Conservation (phyloP, 2,888 invertebrate species). For the Dynastes tityus region DNA sequence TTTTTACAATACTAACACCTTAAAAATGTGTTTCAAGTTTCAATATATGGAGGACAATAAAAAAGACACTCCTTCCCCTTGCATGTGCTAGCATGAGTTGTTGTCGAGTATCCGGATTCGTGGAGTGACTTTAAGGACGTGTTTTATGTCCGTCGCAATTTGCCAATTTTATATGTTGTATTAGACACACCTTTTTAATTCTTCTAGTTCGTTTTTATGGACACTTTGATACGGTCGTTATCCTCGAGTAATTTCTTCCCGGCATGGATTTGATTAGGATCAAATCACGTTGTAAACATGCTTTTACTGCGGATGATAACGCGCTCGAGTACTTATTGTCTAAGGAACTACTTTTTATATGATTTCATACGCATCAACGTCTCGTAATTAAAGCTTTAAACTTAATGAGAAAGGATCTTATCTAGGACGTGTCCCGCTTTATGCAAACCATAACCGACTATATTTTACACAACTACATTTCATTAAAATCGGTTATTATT, state of each 20-base stretch:
- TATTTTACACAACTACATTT: too few species aligned
- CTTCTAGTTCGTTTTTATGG: slow-evolving; percentile 25
- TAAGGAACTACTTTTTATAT: neutral
- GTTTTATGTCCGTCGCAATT: slow-evolving; percentile 14
- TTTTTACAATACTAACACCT: too few species aligned
- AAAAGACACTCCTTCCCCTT: too few species aligned
- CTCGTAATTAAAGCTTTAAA: too few species aligned
- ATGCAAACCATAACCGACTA: too few species aligned
- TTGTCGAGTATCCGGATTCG: too few species aligned
- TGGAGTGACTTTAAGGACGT: neutral
- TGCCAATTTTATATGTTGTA: slow-evolving; percentile 37
- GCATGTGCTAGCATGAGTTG: too few species aligned
- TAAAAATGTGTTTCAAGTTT: too few species aligned
- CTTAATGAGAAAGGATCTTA: too few species aligned
- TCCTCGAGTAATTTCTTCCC: slow-evolving; percentile 12
- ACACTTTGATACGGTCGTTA: slow-evolving; percentile 24
- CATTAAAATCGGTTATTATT: too few species aligned
- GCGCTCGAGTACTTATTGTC: neutral
- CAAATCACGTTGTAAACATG: slow-evolving; percentile 20
- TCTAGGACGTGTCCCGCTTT: too few species aligned
- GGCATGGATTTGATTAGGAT: slow-evolving; percentile 32
- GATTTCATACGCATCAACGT: neutral
- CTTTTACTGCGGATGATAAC: slow-evolving; percentile 20
- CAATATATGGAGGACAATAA: too few species aligned
- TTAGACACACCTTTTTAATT: slow-evolving; percentile 25